These are phyloP conservation scores for Spicauda simplicius DNA, from an alignment of 2,888 invertebrate genomes.

Conservation along the genomic window DNA sequence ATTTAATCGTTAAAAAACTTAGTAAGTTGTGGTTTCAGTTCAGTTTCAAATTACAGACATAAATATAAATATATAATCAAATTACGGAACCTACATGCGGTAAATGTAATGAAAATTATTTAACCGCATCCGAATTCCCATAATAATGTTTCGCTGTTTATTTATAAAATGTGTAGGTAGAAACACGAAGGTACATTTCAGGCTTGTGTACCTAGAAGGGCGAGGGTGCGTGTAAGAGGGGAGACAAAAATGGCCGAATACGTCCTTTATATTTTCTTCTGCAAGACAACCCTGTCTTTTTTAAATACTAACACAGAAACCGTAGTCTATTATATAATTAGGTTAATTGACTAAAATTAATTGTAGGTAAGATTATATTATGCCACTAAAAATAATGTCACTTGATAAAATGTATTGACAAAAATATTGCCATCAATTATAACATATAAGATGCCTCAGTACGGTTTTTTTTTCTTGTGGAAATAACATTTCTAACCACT, in stretches of 20 bases:
- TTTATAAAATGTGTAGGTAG: slow-evolving; percentile 35
- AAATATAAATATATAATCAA: slow-evolving; percentile 23
- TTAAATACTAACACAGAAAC: neutral
- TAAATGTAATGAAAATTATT: slow-evolving; percentile 10
- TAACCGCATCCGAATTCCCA: slow-evolving; percentile 1
- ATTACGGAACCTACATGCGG: neutral
- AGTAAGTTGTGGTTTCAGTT: too few relatives aligned
- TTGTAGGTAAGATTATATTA: too few relatives aligned
- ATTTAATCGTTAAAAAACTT: too few relatives aligned
- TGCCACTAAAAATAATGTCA: too few relatives aligned
- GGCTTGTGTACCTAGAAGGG: slow-evolving; percentile 50
- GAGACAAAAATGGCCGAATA: slow-evolving; percentile 77
- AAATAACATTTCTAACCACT: too few relatives aligned
- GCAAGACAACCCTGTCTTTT: slow-evolving; percentile 31
- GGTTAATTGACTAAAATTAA: too few relatives aligned
- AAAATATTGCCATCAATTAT: too few relatives aligned
- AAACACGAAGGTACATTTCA: slow-evolving; percentile 39
- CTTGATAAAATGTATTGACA: too few relatives aligned
- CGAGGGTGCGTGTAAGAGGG: slow-evolving; percentile 58
- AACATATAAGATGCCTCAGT: too few relatives aligned
- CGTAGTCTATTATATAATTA: too few relatives aligned
- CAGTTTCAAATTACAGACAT: slow-evolving; percentile 42
- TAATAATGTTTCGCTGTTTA: slow-evolving; percentile 13
- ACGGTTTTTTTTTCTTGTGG: too few relatives aligned
- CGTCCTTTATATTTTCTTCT: slow-evolving; percentile 54